A percentile compares a stretch with the other conserved stretches of the same genome.
Evolutionary conservation across 2,888 invertebrate species (phyloP).

Genomic region (Abscondita cerata): DNA sequence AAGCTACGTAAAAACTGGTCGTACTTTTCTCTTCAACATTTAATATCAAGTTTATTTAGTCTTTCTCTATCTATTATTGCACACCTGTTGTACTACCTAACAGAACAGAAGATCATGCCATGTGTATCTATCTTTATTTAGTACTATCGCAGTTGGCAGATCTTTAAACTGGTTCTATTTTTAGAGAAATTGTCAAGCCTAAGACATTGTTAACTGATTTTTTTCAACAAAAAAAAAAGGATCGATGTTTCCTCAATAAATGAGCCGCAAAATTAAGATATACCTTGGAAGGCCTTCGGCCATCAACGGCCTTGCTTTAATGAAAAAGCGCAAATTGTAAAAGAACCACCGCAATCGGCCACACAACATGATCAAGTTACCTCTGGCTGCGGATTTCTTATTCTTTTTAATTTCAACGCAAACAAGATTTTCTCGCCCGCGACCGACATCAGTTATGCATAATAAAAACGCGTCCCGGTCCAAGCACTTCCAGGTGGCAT

Average conservation of each 20-base stretch:
- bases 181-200: conserved; percentile 19
- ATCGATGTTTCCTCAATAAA: conserved; percentile 42
- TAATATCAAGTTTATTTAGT: conserved; percentile 34
- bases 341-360: conserved; percentile 46
- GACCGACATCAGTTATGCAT: conserved; percentile 20
- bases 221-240: conserved; percentile 15
- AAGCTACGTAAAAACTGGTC: conserved; percentile 30
- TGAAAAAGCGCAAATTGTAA: conserved; percentile 43
- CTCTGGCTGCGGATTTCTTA: conserved; percentile 37
- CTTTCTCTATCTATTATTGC: conserved; percentile 38
- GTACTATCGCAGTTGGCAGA: conserved; percentile 25
- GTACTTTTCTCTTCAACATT: conserved; percentile 25
- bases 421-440: conserved; percentile 25
- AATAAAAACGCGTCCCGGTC: conserved; percentile 26
- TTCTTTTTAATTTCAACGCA: conserved; percentile 28
- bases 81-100: conserved; percentile 42
- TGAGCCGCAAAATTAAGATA: conserved; percentile 40
- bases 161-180: conserved; percentile 37
- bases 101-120: conserved; percentile 24
- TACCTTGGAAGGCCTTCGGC: conserved; percentile 42
- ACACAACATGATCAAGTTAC: conserved; percentile 44
- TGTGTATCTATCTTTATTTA: conserved; percentile 24
- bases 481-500: conserved; percentile 19
- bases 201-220: conserved; percentile 20
- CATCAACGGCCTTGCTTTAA: conserved; percentile 45